phyloP scores from a whole-genome alignment of 2,888 invertebrate species.

The Seira ritae region DNA sequence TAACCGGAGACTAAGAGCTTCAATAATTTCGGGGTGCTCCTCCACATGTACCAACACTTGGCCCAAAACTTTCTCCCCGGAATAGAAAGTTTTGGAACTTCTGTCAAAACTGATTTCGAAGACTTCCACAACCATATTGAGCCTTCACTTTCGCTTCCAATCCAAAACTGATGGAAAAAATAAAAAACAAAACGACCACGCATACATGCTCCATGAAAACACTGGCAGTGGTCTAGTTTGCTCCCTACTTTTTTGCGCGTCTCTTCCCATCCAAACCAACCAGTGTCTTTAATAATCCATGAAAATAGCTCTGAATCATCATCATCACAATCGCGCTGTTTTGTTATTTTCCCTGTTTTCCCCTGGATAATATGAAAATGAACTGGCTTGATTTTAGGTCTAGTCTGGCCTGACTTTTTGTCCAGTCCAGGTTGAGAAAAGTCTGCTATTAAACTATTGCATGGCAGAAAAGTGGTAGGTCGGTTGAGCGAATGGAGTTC shows the following conservation, averaged over 20 bases:
- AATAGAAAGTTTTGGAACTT: constrained; percentile 38
- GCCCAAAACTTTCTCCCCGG: constrained; percentile 53
- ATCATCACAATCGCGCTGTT: no score
- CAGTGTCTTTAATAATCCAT: not conserved
- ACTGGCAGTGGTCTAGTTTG: not conserved
- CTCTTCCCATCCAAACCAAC: not conserved
- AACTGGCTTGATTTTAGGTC: no score
- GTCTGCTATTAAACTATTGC: not conserved
- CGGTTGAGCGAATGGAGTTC: no score
- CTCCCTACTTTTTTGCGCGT: not conserved
- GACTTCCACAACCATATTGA: constrained; percentile 35
- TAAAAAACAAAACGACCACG: no score
- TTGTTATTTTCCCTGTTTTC: not conserved
- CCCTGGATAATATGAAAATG: no score
- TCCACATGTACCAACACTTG: constrained; percentile 39
- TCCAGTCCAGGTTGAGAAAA: not conserved
- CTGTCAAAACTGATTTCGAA: constrained; percentile 61
- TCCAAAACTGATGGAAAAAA: no score
- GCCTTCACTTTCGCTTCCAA: not conserved
- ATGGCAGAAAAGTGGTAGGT: not conserved
- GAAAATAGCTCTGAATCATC: not conserved
- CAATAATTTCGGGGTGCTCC: constrained; percentile 45
- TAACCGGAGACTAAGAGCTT: constrained; percentile 49
- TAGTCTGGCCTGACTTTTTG: not conserved
- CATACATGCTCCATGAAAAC: not conserved